Conservation (phyloP, 2,797 vertebrate species). For the Hydrolagus colliei region DNA sequence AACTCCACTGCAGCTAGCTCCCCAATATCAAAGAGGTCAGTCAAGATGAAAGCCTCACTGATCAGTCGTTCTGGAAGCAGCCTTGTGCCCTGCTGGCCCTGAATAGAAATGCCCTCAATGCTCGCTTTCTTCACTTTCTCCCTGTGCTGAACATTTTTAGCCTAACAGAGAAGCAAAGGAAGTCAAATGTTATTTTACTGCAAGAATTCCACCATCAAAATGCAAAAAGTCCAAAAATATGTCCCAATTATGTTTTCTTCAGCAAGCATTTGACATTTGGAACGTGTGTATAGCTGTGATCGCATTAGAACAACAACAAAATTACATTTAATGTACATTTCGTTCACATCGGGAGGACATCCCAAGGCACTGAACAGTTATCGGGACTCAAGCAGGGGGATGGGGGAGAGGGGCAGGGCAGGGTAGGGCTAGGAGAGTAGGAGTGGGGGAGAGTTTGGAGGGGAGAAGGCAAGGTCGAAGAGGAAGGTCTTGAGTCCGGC, state of each 20-base stretch:
- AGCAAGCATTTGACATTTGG: neutral
- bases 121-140: slow-evolving; percentile 94
- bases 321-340: no score
- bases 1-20: slow-evolving; percentile 91
- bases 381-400: no score
- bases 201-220: neutral
- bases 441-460: no score
- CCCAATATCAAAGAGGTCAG: slow-evolving; percentile 89
- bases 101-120: slow-evolving; percentile 89
- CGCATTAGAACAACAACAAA: neutral
- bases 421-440: no score
- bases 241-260: neutral
- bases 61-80: slow-evolving; percentile 89
- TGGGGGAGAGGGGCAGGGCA: no score
- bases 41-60: slow-evolving; percentile 90
- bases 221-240: neutral
- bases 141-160: slow-evolving; percentile 88
- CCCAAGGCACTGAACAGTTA: no score
- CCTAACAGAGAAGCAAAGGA: slow-evolving; percentile 56
- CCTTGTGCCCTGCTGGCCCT: slow-evolving; percentile 86
- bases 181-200: slow-evolving; percentile 21
- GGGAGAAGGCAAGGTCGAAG: no score
- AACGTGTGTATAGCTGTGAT: neutral
- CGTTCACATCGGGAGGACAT: no score
- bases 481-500: no score